Percentiles rank a stretch among this genome's conserved stretches.
Evolutionary conservation across 2,113 vertebrate species (phyloP).

Genomic region (Gobio gobio): DNA sequence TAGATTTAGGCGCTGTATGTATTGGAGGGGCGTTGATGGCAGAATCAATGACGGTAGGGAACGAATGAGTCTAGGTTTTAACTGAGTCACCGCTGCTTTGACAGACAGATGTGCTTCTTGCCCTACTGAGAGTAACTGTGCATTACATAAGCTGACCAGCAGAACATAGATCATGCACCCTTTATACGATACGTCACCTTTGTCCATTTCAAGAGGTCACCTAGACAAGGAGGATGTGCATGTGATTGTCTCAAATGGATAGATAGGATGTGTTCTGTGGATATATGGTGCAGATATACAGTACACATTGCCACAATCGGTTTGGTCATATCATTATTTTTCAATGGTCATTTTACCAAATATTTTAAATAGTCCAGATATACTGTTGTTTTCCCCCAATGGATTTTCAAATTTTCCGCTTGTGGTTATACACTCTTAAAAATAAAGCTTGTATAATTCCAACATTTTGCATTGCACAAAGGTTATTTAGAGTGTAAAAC

Average conservation of each 20-base stretch:
- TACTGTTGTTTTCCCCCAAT: background rate
- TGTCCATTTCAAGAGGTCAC: background rate
- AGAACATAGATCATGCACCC: conserved; percentile 5
- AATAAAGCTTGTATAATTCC: background rate
- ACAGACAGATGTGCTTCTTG: conserved; percentile 18
- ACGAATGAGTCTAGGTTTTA: conserved; percentile 18
- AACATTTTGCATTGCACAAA: background rate
- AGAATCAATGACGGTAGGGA: conserved; percentile 13
- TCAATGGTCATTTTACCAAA: background rate
- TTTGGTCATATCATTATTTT: background rate
- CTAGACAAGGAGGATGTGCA: background rate
- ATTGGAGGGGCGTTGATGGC: background rate
- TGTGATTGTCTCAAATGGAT: background rate
- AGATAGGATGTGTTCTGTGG: background rate
- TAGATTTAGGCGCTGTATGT: background rate
- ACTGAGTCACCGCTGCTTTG: background rate
- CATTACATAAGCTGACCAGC: background rate
- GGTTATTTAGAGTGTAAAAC: background rate
- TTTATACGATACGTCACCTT: conserved; percentile 8
- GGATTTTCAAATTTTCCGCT: background rate
- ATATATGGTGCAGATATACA: background rate
- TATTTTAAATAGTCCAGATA: background rate
- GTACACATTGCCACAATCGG: background rate
- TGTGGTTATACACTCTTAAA: background rate
- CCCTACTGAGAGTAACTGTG: conserved; percentile 17